Base-by-base conservation (phyloP, 2,113 vertebrate genomes). In the Oreotrochilus melanogaster region DNA sequence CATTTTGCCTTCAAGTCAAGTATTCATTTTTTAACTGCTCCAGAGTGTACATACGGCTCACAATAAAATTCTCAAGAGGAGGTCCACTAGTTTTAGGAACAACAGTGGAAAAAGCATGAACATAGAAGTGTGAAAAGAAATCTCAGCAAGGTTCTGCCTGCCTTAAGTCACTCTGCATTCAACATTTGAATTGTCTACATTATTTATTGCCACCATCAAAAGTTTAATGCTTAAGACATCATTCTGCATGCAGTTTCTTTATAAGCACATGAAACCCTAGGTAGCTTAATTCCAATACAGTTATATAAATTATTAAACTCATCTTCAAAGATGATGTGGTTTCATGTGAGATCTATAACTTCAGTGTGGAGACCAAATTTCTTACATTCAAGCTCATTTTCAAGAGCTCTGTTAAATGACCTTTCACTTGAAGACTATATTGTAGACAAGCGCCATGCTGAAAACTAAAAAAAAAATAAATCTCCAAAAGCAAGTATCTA, bases 201-300 rank as follows among this genome's bases (percentile, higher is more conserved):
- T 93, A 97, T 94, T 96, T 96, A 97, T 93, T 83, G 78, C 60
- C 48, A 80, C 60, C 53, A 60, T 81, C 71, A 93, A 60, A 94
- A 90, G 27, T 90, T 97, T 74, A 95, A 92, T 92, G 48, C 95
- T 95, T 78, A 80, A 93, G 94, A 89, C 88, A 93, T 86, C 86
- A 60, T 73, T 75, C 78, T 87, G 66, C 76, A 71, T 64, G 50
- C 61, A 74, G 61, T 90, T 88, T 39, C 71, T 57, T 87, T 93
- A 91, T 73, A 95, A 94, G 87, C 64, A 89, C 33, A 76, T 14
- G 67, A 89, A 88, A 96, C 50, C 56, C 66, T 75, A 73, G 85
- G 92, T 93, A 88, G 91, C 76, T 95, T 97, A 93, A 94, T 96
- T 97, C 74, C 75, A 93, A 94, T 89, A 95, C 71, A 70, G 53